Base-by-base conservation (phyloP, 2,113 vertebrate genomes). In the Murina feae region DNA sequence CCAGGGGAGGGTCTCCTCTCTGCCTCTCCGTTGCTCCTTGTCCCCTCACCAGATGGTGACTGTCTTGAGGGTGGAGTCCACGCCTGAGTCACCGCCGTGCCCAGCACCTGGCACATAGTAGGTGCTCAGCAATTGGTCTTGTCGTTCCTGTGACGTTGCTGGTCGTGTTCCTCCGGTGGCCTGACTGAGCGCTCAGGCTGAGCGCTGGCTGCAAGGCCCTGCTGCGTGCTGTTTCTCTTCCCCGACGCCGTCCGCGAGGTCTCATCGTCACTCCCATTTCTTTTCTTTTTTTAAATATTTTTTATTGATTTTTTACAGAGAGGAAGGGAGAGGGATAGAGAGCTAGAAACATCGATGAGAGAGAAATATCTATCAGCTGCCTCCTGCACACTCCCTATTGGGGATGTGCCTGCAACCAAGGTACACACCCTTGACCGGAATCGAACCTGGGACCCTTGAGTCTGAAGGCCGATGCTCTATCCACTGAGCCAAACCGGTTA, bases 161-260 rank as follows among this genome's bases (percentile, higher is more conserved):
- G 1, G 37, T 18, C 6, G 0, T 0, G 21, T 39, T 25, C 47
- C 83, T 25, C 8, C 32, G 0, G 17, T 0, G 4, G 23, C 53
- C 51, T n/a, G 18, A n/a, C 1, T 3, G 39, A 35, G 44, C 7
- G 1, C 8, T 9, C 28, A 5, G 53, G 5, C 5, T 8, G 2
- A 11, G 10, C 11, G 51, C 28, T 2, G 0, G 17, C 76, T 13
- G 18, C 35, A 5, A 55, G 55, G 47, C 39, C 60, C 60, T 28
- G 14, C 5, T 6, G 1, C 17, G 0, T 21, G 6, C 11, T 2
- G 0, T 4, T 10, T 37, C 32, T 35, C 35, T 18, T 16, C 18
- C 35, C 21, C 4, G 25, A 2, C 16, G 12, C n/a, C 28, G 0
- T 18, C n/a, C 1, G 32, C 65, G 25, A 5, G 20, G 25, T 28